Percentiles rank a stretch among this genome's conserved stretches.
Conservation (phyloP, 1,140 invertebrate genomes). For the Zaprionus gabonicus region DNA sequence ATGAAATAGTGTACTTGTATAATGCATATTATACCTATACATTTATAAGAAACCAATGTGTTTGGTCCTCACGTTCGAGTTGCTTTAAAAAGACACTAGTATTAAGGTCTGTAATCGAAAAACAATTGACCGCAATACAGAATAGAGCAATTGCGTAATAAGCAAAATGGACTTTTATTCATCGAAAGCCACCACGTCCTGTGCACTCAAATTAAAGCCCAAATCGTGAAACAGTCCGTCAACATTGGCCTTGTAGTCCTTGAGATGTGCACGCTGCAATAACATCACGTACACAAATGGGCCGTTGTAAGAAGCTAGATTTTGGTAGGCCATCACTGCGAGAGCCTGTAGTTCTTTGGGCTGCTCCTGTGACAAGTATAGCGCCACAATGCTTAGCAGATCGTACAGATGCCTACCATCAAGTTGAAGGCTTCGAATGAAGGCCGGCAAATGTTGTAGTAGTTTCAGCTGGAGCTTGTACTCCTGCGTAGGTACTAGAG, state of each 20-base stretch:
- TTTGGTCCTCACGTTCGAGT: slow-evolving; percentile 13
- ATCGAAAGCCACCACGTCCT: slow-evolving; percentile 16
- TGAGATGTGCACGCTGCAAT: slow-evolving; percentile 67
- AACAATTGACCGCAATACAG: slow-evolving; percentile 44
- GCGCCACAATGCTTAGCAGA: slow-evolving; percentile 79
- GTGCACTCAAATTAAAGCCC: slow-evolving; percentile 48
- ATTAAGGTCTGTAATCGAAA: slow-evolving; percentile 58
- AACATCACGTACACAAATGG: slow-evolving; percentile 76
- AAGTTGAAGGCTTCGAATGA: slow-evolving; percentile 85
- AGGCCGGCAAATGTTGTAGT: slow-evolving; percentile 83
- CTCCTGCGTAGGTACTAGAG: slow-evolving; percentile 84
- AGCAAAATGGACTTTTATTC: slow-evolving; percentile 52
- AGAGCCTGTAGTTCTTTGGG: slow-evolving; percentile 84
- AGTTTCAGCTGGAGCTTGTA: slow-evolving; percentile 86
- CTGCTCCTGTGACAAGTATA: slow-evolving; percentile 85
- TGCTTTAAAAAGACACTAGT: slow-evolving; percentile 64
- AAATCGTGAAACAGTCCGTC: slow-evolving; percentile 37
- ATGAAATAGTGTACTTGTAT: slow-evolving; percentile 21
- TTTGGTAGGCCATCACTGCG: slow-evolving; percentile 52
- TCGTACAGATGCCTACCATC: slow-evolving; percentile 85
- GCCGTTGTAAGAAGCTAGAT: slow-evolving; percentile 61
- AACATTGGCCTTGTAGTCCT: slow-evolving; percentile 66
- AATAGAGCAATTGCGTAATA: slow-evolving; percentile 68
- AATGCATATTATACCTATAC: slow-evolving; percentile 26
- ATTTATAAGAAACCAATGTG: slow-evolving; percentile 25